A percentile compares a stretch with the other conserved stretches of the same genome.
Conservation (phyloP, 2,888 invertebrate genomes). For the Xestia ashworthii region DNA sequence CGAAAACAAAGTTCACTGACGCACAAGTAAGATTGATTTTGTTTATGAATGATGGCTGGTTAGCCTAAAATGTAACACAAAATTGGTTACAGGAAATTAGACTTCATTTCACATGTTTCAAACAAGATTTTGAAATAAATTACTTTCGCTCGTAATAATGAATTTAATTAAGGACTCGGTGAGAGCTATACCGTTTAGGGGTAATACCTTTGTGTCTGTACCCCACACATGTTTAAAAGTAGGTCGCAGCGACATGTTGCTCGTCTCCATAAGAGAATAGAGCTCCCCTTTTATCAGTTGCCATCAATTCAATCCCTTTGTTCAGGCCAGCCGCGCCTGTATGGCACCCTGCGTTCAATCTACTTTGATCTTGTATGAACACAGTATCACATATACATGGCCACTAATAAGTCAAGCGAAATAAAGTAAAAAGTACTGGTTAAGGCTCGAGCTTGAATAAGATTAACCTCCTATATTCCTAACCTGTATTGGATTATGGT, state of each 20-base stretch:
- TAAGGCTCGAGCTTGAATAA: constrained; percentile 31
- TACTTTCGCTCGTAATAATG: constrained; percentile 25
- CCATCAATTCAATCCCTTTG: constrained; percentile 79
- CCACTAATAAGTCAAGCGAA: constrained; percentile 24
- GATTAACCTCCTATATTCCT: constrained; percentile 47
- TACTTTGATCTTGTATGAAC: constrained; percentile 71
- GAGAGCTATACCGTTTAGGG: constrained; percentile 23
- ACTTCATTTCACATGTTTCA: constrained; percentile 1
- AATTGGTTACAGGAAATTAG: constrained; percentile 1
- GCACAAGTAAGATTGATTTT: constrained; percentile 30
- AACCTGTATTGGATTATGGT: constrained; percentile 44
- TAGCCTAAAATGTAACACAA: neutral
- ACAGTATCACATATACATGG: constrained; percentile 21
- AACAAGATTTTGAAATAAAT: constrained; percentile 23
- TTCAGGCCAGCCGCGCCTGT: constrained; percentile 69
- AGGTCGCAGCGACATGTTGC: constrained; percentile 82
- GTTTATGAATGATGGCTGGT: constrained; percentile 23
- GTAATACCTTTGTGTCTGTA: constrained; percentile 31
- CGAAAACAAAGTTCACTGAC: constrained; percentile 57
- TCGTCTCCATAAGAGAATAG: constrained; percentile 64
- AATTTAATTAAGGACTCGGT: constrained; percentile 47
- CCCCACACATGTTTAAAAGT: constrained; percentile 65
- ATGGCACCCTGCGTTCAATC: constrained; percentile 71
- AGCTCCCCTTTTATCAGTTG: constrained; percentile 76
- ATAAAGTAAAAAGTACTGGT: constrained; percentile 26